Base-by-base conservation (phyloP, 2,113 vertebrate species). In the Ictalurus punctatus region DNA sequence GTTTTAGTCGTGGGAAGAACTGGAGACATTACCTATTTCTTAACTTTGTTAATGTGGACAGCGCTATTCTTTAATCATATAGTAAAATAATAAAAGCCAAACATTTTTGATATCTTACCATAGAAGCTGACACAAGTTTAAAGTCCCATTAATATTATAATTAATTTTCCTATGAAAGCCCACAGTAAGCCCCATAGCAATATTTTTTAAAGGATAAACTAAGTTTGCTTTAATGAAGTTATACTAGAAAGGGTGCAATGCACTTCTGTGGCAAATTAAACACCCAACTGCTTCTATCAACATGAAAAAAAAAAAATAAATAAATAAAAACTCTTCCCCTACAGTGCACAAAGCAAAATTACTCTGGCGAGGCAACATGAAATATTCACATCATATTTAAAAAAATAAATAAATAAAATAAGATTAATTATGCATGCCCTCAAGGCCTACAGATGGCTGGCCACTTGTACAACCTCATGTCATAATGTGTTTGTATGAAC, bases 381-480 rank as follows among this genome's bases (percentile, higher is more conserved):
- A 48, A 65, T 89, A 78, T 78, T 89, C 58, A 78, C 54, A 37
- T 82, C 27, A 37, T 84, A 52, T 85, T 84, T 85, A 76, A 59
- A 63, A 63, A 86, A 19, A n/a, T 52, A 54, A n/a, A 59, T 3
- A 23, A 37, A 21, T 34, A 25, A 34, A 30, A 27, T 37, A 9
- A 80, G 44, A 48, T 48, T 48, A 48, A 71, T 34, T 16, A 71
- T 30, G n/a, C 4, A 25, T 67, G 16, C 27, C 48, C 73, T 52
- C n/a, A 13, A 76, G 63, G 88, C 83, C 56, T 85, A 86, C 92
- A 92, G 86, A 86, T 92, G 87, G 86, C 74, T 76, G 71, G 61
- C 48, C 78, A 88, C 80, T 89, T 40, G 59, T 69, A 44, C 84
- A 76, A 85, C 48, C 69, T 84, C 85, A 54, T 78, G 21, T 86